A percentile compares a stretch with the other conserved stretches of the same genome.
Conservation (phyloP, 2,888 invertebrate genomes). For the Eupithecia subfuscata region DNA sequence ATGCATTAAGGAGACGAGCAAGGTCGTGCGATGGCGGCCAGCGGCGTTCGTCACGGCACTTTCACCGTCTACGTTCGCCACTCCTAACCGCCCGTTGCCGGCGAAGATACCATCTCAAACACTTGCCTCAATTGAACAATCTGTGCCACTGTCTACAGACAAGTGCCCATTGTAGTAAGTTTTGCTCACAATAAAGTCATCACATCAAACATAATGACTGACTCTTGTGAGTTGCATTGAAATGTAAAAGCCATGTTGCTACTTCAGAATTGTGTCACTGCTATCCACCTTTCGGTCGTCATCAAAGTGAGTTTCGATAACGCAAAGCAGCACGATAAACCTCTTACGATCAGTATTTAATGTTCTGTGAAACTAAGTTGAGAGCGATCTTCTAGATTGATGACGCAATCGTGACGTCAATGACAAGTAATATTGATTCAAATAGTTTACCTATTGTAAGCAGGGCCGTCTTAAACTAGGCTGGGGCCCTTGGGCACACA, state of each 20-base stretch:
- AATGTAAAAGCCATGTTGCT: conserved; percentile 14
- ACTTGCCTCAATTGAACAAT: conserved; percentile 28
- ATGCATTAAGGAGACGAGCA: conserved; percentile 57
- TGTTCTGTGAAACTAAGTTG: conserved; percentile 16
- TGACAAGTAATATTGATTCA: conserved; percentile 19
- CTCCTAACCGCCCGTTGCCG: conserved; percentile 44
- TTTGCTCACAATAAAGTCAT: conserved; percentile 27
- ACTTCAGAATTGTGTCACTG: conserved; percentile 18
- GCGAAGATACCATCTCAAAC: conserved; percentile 36
- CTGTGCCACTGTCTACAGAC: conserved; percentile 24
- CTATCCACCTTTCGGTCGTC: conserved; percentile 20
- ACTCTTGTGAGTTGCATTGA: conserved; percentile 19
- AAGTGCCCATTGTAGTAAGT: conserved; percentile 30
- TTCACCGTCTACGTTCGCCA: conserved; percentile 64
- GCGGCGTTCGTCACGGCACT: conserved; percentile 59
- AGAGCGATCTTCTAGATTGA: conserved; percentile 10
- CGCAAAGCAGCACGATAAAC: conserved; percentile 10
- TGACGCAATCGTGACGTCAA: conserved; percentile 34
- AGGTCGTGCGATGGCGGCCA: conserved; percentile 64
- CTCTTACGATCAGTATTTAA: conserved; percentile 21
- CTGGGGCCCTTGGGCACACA: too few relatives aligned
- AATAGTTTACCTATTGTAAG: conserved; percentile 2
- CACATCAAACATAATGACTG: conserved; percentile 25
- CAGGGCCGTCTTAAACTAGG: too few relatives aligned
- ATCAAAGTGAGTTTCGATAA: conserved; percentile 28